Conservation (phyloP, 2,797 vertebrate genomes). For the Tenualosa thibaudeaui region DNA sequence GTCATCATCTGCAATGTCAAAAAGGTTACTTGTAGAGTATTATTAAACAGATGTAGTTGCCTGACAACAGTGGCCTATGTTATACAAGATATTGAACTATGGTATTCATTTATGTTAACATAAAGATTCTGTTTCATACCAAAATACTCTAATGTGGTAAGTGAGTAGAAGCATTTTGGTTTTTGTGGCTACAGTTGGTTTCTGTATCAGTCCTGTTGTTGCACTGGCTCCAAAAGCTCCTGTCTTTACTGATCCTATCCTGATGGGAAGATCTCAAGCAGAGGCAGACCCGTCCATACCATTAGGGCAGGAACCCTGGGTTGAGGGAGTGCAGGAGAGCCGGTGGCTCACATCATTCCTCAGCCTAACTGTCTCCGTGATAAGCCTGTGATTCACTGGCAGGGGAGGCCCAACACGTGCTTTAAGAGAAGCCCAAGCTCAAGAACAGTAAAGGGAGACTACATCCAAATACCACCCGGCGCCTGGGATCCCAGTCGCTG, state of each 20-base stretch:
- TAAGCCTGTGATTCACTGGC: neutral
- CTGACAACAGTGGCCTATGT: neutral
- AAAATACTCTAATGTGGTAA: neutral
- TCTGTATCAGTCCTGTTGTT: neutral
- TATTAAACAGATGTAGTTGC: neutral
- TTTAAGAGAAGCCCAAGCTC: neutral
- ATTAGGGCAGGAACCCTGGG: neutral
- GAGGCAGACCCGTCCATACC: neutral
- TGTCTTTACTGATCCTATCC: neutral
- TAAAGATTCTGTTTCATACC: neutral
- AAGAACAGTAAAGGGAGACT: neutral
- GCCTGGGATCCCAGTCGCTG: neutral
- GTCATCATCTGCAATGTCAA: neutral
- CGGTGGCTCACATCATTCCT: neutral
- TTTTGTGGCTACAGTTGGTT: neutral
- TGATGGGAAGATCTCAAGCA: neutral
- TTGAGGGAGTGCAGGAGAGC: neutral
- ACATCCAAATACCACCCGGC: neutral
- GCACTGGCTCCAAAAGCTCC: neutral
- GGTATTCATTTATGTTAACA: too few relatives aligned
- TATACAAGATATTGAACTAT: neutral
- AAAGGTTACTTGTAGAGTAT: neutral
- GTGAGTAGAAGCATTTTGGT: neutral
- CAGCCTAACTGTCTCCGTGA: slow-evolving; percentile 2
- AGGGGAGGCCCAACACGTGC: neutral